Evolutionary conservation across 2,113 vertebrate genomes (phyloP).

Genomic region (Nipponia nippon): DNA sequence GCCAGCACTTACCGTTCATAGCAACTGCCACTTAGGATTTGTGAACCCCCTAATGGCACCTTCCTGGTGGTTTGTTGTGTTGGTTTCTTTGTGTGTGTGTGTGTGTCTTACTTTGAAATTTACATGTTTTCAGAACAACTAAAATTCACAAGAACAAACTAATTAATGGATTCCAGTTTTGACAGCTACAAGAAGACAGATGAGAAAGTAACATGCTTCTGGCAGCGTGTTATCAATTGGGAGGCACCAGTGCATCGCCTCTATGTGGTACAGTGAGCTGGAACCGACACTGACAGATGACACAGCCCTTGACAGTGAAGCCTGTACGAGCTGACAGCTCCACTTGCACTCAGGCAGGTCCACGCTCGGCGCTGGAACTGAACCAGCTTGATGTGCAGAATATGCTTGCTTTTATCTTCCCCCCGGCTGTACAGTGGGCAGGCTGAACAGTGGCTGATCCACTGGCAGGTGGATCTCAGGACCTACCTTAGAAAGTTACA

Average conservation of each 20-base stretch:
- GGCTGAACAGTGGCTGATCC: conserved; percentile 10
- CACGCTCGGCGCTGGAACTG: conserved; percentile 72
- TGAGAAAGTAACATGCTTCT: conserved; percentile 87
- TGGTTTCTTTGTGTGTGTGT: background rate
- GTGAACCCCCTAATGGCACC: conserved; percentile 48
- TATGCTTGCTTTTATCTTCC: conserved; percentile 68
- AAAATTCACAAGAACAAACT: conserved; percentile 82
- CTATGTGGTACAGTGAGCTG: conserved; percentile 94
- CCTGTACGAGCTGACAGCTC: conserved; percentile 89
- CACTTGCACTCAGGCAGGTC: conserved; percentile 90
- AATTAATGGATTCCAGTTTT: conserved; percentile 94
- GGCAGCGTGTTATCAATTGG: conserved; percentile 87
- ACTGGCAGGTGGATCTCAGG: conserved; percentile 56
- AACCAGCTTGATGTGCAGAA: conserved; percentile 78
- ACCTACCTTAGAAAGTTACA: conserved; percentile 7
- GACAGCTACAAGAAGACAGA: conserved; percentile 92
- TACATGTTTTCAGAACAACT: conserved; percentile 79
- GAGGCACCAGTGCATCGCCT: conserved; percentile 84
- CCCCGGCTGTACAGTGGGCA: conserved; percentile 16
- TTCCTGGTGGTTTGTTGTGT: background rate
- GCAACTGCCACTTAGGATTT: conserved; percentile 57
- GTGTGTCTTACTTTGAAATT: conserved; percentile 71
- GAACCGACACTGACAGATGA: conserved; percentile 97
- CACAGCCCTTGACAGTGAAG: conserved; percentile 89
- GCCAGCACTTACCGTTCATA: conserved; percentile 32